Percentiles rank a stretch among this genome's conserved stretches.
Evolutionary conservation across 1,140 invertebrate species (phyloP).

Genomic region (Atopsyche davidsoni): DNA sequence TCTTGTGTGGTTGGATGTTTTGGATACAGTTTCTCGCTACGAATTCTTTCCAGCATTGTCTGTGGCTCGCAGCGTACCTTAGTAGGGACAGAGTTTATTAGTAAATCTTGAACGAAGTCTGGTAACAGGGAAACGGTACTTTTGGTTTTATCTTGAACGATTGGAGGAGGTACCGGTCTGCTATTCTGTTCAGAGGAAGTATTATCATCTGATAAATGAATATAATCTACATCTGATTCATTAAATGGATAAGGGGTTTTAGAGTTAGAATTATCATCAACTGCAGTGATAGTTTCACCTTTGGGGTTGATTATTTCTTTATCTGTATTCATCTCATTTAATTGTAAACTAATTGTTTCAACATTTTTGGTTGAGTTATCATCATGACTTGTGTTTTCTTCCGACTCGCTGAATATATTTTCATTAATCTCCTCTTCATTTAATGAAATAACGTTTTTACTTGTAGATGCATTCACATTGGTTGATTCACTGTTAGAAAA

Average conservation of each 20-base stretch:
- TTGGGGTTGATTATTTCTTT: slow-evolving; percentile 27
- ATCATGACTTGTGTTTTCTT: slow-evolving; percentile 10
- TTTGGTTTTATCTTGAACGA: slow-evolving; percentile 33
- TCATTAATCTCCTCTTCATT: slow-evolving; percentile 2
- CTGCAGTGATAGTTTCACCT: slow-evolving; percentile 26
- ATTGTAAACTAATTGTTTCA: slow-evolving; percentile 26
- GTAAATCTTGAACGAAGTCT: slow-evolving; percentile 44
- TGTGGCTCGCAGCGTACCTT: slow-evolving; percentile 54
- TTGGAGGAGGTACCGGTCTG: slow-evolving; percentile 15
- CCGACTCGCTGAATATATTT: neutral
- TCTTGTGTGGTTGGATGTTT: slow-evolving; percentile 46
- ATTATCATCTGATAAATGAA: slow-evolving; percentile 14
- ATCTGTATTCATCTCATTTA: slow-evolving; percentile 26
- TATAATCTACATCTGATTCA: slow-evolving; percentile 22
- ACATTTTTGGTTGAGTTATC: slow-evolving; percentile 27
- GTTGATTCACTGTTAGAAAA: too few relatives aligned
- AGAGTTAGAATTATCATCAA: slow-evolving; percentile 18
- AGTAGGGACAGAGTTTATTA: slow-evolving; percentile 40
- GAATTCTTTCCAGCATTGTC: slow-evolving; percentile 53
- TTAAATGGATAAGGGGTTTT: slow-evolving; percentile 26
- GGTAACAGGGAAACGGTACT: slow-evolving; percentile 41
- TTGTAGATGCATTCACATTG: neutral
- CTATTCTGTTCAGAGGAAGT: slow-evolving; percentile 2
- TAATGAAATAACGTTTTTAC: neutral
- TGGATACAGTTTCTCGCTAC: slow-evolving; percentile 52